phyloP scores from a whole-genome alignment of 2,888 invertebrate species.

The Calliopum simillimum region DNA sequence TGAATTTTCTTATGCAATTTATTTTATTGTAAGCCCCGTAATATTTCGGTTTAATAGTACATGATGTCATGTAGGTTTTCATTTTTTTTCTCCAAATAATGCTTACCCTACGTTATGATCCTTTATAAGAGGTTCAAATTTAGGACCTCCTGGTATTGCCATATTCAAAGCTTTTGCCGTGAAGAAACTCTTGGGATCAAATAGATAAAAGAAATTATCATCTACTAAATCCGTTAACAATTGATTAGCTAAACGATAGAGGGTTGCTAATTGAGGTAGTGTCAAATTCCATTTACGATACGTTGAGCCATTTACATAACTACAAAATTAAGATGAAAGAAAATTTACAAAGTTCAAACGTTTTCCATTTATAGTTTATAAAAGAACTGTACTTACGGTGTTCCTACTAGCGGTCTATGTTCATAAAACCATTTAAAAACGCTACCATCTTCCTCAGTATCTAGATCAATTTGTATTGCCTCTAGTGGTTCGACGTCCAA shows the following conservation, averaged over 20 bases:
- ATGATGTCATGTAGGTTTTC: too few species aligned
- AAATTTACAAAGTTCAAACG: constrained; percentile 5
- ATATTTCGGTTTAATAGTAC: too few species aligned
- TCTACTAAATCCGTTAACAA: constrained; percentile 97
- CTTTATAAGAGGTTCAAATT: constrained; percentile 99
- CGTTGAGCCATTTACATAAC: constrained; percentile 94
- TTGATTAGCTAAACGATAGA: constrained; percentile 98
- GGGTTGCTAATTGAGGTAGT: constrained; percentile 96
- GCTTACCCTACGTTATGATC: constrained; percentile 92
- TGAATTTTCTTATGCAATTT: not conserved
- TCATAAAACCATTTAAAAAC: constrained; percentile 99
- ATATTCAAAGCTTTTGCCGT: constrained; percentile 99
- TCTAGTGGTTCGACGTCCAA: constrained; percentile 98
- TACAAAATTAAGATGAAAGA: constrained; percentile 59
- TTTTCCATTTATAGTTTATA: not conserved
- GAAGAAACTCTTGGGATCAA: constrained; percentile 99
- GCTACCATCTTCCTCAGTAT: constrained; percentile 91
- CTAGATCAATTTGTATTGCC: constrained; percentile 98
- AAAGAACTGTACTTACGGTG: constrained; percentile 73
- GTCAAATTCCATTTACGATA: constrained; percentile 97
- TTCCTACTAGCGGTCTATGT: constrained; percentile 93
- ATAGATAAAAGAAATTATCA: constrained; percentile 98
- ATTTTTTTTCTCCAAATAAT: not conserved
- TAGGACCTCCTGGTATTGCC: constrained; percentile 99
- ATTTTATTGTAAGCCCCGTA: too few species aligned